These are phyloP conservation scores for Sussaba pulchella DNA, from an alignment of 2,888 invertebrate genomes.

Conservation along the genomic window DNA sequence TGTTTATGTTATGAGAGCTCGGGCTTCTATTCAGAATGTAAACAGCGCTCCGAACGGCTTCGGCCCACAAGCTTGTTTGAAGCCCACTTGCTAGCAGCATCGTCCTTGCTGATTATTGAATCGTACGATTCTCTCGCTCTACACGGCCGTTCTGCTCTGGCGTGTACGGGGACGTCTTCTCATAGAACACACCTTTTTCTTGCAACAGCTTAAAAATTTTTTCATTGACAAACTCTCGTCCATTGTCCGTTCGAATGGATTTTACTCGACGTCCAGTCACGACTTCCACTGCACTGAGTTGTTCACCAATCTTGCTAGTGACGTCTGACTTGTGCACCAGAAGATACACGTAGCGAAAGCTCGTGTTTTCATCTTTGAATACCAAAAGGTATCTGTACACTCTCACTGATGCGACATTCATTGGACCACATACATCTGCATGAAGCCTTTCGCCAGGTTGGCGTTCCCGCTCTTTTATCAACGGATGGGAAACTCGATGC, in stretches of 20 bases:
- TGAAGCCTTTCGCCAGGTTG: constrained; percentile 4
- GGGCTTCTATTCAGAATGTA: constrained; percentile 45
- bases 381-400: constrained; percentile 58
- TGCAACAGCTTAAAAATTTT: background rate
- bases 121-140: constrained; percentile 67
- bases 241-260: constrained; percentile 39
- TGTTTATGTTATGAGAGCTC: constrained; percentile 5
- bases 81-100: constrained; percentile 62
- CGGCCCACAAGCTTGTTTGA: constrained; percentile 26
- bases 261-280: constrained; percentile 23
- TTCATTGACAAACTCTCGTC: background rate
- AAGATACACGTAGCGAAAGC: constrained; percentile 55
- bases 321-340: constrained; percentile 62
- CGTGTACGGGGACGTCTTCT: constrained; percentile 63
- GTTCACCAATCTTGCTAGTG: background rate
- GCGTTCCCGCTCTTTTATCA: background rate
- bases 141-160: constrained; percentile 67
- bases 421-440: constrained; percentile 11
- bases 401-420: constrained; percentile 27
- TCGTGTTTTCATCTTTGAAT: constrained; percentile 64
- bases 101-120: constrained; percentile 64
- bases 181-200: constrained; percentile 55
- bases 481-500: background rate
- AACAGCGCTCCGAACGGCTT: constrained; percentile 26
- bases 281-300: constrained; percentile 14